Evolutionary conservation across 1,140 invertebrate species (phyloP).

Genomic region (Drosophila nigromelanica): DNA sequence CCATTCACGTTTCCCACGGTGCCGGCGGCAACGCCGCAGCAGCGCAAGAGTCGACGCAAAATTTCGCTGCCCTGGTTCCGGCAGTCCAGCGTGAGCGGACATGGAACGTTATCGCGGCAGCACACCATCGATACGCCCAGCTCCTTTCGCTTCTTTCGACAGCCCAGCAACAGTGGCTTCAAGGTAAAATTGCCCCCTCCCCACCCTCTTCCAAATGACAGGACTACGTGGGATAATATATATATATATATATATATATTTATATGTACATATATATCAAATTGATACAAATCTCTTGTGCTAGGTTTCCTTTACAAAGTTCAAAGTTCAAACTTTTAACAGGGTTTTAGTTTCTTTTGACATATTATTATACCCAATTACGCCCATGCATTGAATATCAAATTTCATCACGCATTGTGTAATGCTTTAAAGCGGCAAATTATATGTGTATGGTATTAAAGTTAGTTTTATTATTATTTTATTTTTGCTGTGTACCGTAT

Average conservation of each 20-base stretch:
- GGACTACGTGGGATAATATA: not conserved
- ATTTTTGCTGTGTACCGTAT: not conserved
- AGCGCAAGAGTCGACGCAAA: constrained; percentile 90
- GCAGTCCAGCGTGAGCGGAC: constrained; percentile 89
- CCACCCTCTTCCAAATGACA: not conserved
- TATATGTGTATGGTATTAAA: too few species aligned
- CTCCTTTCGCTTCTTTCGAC: constrained; percentile 87
- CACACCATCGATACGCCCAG: constrained; percentile 95
- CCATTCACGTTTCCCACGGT: constrained; percentile 74
- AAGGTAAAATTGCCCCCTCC: constrained; percentile 78
- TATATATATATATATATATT: too few species aligned
- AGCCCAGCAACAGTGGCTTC: constrained; percentile 79
- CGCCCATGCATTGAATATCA: too few species aligned
- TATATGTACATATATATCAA: not conserved
- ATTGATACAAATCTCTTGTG: not conserved
- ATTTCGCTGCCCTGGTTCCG: constrained; percentile 95
- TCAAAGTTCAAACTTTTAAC: not conserved
- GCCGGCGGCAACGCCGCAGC: constrained; percentile 83
- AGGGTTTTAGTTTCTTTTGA: not conserved
- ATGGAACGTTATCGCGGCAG: constrained; percentile 90
- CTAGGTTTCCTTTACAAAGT: not conserved
- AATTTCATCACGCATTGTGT: too few species aligned
- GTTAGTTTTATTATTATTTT: too few species aligned
- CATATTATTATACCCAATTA: not conserved
- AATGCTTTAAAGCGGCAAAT: too few species aligned